Conservation (phyloP, 2,113 vertebrate species). For the Anolis carolinensis region DNA sequence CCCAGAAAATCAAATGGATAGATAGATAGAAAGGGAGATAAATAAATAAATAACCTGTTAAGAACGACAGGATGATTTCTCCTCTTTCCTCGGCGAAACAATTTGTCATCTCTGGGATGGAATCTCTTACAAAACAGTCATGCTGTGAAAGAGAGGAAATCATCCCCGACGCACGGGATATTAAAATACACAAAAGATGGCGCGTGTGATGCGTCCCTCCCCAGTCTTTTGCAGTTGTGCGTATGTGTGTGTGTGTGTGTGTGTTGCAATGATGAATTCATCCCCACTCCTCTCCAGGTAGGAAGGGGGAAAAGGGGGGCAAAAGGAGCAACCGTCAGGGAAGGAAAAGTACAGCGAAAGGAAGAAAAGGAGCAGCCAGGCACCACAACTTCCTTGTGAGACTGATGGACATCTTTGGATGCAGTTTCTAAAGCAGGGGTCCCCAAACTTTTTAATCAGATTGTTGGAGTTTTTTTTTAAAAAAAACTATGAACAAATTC, state of each 20-base stretch:
- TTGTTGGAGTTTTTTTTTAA: no score
- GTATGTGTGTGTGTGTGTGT: no score
- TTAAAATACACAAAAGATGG: constrained; percentile 55
- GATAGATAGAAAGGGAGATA: constrained; percentile 26
- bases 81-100: constrained; percentile 66
- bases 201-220: neutral
- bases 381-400: neutral
- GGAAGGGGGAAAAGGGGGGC: neutral
- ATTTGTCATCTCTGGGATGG: constrained; percentile 79
- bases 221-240: neutral
- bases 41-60: constrained; percentile 68
- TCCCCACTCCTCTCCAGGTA: neutral
- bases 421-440: neutral
- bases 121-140: constrained; percentile 80
- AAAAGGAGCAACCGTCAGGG: neutral
- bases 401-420: neutral
- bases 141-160: constrained; percentile 76
- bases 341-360: no score
- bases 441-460: no score
- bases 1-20: no score
- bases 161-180: constrained; percentile 66
- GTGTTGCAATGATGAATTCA: constrained; percentile 41
- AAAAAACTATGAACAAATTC: no score
- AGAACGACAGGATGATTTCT: constrained; percentile 77
- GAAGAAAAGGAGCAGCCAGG: neutral